These are phyloP conservation scores for Axea sp. DNA, from an alignment of 2,888 invertebrate species.

Conservation along the genomic window DNA sequence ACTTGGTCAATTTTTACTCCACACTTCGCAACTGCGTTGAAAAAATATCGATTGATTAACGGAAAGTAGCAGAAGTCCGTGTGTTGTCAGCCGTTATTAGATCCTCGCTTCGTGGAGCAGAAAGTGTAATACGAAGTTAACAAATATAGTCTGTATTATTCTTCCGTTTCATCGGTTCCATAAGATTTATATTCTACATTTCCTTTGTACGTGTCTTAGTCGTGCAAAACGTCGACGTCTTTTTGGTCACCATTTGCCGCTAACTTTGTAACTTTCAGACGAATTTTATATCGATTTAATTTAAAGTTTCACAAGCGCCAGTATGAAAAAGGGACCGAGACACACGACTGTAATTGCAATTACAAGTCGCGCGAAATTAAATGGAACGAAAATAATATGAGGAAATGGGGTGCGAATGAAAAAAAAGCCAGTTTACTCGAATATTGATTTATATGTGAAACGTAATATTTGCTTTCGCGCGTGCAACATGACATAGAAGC, in stretches of 20 bases:
- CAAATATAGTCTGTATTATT: conserved; percentile 20
- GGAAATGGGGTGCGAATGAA: conserved; percentile 12
- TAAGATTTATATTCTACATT: conserved; percentile 1
- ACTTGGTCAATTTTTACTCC: conserved; percentile 7
- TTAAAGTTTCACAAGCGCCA: conserved; percentile 4
- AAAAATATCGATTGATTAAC: conserved; percentile 45
- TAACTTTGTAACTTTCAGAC: conserved; percentile 8
- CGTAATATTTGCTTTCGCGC: conserved; percentile 8
- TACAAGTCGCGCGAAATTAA: conserved; percentile 6
- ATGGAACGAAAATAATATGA: conserved; percentile 5
- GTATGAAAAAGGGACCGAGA: too few species aligned
- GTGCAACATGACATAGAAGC: too few species aligned
- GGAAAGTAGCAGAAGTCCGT: conserved; percentile 50
- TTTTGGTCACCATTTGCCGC: too few species aligned
- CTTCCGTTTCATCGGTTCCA: conserved; percentile 14
- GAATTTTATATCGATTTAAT: conserved; percentile 5
- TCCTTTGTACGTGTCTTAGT: not conserved
- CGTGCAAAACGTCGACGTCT: too few species aligned
- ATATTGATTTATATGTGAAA: conserved; percentile 30
- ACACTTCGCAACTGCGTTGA: conserved; percentile 4
- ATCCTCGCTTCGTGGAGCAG: conserved; percentile 37
- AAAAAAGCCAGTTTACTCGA: conserved; percentile 8
- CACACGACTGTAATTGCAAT: conserved; percentile 7
- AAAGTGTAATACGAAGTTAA: conserved; percentile 39
- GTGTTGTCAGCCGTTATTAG: conserved; percentile 50